These are phyloP conservation scores for Glaucidium brasilianum DNA, from an alignment of 2,113 vertebrate species.

Conservation along the genomic window DNA sequence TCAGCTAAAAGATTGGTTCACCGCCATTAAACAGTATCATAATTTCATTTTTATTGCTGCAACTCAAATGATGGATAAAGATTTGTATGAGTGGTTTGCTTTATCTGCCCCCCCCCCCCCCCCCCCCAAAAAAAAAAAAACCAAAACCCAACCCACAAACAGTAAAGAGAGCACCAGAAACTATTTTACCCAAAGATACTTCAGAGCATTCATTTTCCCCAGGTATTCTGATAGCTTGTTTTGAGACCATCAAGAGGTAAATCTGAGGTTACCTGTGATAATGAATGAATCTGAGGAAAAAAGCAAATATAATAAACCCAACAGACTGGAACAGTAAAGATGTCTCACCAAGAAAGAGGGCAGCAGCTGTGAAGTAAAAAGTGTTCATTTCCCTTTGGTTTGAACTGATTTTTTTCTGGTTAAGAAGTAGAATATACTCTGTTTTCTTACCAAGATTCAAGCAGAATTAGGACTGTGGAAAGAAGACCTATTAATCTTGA, in stretches of 20 bases:
- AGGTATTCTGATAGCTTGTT: background rate
- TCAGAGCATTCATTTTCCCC: background rate
- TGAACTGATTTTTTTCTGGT: background rate
- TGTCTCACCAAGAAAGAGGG: background rate
- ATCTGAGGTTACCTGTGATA: conserved; percentile 1
- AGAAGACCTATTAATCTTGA: background rate
- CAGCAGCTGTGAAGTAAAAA: background rate
- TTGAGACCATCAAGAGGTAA: background rate
- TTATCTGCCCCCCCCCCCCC: fast-evolving
- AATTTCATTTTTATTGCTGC: background rate
- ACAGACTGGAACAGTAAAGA: background rate
- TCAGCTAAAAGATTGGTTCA: background rate
- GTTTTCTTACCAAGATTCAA: background rate
- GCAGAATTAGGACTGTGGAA: background rate
- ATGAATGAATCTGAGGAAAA: background rate
- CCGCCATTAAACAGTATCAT: background rate
- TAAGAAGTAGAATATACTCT: background rate
- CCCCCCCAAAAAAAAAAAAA: too few species aligned
- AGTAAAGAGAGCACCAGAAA: background rate
- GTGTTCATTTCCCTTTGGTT: background rate
- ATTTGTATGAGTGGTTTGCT: background rate
- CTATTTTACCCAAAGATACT: background rate
- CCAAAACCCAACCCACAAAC: background rate
- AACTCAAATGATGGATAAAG: background rate
- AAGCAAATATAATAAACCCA: background rate